These are phyloP conservation scores for Anthopleura sola DNA, from an alignment of 64 coral and sea anemone genomes.

Conservation along the genomic window DNA sequence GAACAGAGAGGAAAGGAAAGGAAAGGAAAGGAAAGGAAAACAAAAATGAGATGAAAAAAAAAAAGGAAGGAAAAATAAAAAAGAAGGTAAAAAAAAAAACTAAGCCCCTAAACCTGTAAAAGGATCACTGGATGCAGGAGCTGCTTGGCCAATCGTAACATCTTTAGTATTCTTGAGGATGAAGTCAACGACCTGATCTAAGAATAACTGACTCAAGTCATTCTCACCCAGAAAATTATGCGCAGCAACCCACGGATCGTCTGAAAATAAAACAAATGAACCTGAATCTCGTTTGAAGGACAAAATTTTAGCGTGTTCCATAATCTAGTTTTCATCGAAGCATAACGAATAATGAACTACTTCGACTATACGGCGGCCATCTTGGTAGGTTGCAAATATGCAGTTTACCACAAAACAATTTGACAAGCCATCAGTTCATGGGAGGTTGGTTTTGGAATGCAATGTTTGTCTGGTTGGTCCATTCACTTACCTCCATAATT, in stretches of 20 bases:
- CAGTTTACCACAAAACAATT: too few species aligned
- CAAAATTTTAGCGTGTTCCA: neutral
- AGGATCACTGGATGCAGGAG: conserved; percentile 45
- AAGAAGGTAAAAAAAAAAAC: neutral
- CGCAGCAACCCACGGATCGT: conserved; percentile 98
- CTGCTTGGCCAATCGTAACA: conserved; percentile 74
- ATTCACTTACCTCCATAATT: conserved; percentile 74
- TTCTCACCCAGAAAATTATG: conserved; percentile 92
- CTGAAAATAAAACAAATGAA: conserved; percentile 23
- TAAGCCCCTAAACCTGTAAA: conserved; percentile 66
- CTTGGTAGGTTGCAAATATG: too few species aligned
- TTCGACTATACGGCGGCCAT: too few species aligned
- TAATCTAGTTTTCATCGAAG: neutral
- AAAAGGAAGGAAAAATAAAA: neutral
- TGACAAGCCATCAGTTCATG: too few species aligned
- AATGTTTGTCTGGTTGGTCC: neutral
- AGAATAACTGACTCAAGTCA: conserved; percentile 91
- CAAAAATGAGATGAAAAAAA: neutral
- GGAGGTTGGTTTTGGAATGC: too few species aligned
- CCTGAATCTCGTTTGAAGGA: too few species aligned
- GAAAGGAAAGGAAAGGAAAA: neutral
- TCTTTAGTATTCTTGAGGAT: conserved; percentile 90
- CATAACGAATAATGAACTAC: neutral
- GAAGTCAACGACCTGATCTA: conserved; percentile 96
- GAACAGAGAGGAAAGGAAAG: neutral